Evolutionary conservation across 2,888 invertebrate species (phyloP).

Genomic region (Lomographa bimaculata): DNA sequence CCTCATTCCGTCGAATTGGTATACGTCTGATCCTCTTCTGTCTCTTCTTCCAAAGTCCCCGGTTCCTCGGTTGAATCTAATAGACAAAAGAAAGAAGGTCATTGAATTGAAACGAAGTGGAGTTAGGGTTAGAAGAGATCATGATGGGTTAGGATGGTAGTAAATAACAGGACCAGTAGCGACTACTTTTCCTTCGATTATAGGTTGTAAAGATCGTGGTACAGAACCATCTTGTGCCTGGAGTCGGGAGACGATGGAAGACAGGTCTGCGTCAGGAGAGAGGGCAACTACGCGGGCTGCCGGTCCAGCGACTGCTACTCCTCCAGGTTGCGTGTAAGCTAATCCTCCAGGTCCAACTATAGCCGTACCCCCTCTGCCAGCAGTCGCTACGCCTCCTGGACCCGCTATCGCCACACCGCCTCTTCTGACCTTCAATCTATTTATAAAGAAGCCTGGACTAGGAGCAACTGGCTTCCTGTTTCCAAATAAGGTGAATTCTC

Average conservation of each 20-base stretch:
- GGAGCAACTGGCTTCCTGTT: slow-evolving; percentile 55
- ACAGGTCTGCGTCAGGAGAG: slow-evolving; percentile 84
- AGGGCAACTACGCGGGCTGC: slow-evolving; percentile 88
- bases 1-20: slow-evolving; percentile 57
- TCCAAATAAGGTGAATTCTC: slow-evolving; percentile 32
- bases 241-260: slow-evolving; percentile 74
- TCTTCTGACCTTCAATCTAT: slow-evolving; percentile 86
- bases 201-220: slow-evolving; percentile 69
- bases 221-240: slow-evolving; percentile 64
- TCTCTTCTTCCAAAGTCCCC: slow-evolving; percentile 39
- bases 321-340: slow-evolving; percentile 89
- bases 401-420: slow-evolving; percentile 92
- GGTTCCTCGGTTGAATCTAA: slow-evolving; percentile 62
- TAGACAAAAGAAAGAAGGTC: slow-evolving; percentile 59
- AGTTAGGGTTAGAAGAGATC: slow-evolving; percentile 45
- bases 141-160: slow-evolving; percentile 76
- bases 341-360: slow-evolving; percentile 91
- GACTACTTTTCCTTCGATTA: slow-evolving; percentile 87
- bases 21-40: slow-evolving; percentile 48
- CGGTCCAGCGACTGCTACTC: slow-evolving; percentile 89
- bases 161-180: slow-evolving; percentile 90
- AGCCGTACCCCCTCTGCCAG: slow-evolving; percentile 90
- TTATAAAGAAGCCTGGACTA: slow-evolving; percentile 87
- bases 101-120: slow-evolving; percentile 33
- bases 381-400: slow-evolving; percentile 92